phyloP scores from a whole-genome alignment of 2,888 invertebrate species.

The Liposcelis brunnea region DNA sequence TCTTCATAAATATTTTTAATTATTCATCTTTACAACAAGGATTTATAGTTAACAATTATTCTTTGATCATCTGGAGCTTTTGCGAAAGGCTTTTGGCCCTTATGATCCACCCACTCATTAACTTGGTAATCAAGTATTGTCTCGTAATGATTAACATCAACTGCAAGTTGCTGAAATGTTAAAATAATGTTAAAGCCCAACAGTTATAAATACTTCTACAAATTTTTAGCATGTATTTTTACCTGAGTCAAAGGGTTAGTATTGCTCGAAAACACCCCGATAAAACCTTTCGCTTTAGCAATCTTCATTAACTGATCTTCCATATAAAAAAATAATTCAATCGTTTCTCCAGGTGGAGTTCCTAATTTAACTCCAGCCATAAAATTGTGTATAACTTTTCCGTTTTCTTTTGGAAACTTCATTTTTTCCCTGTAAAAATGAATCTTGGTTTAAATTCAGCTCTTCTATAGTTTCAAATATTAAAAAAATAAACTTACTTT shows the following conservation, averaged over 20 bases:
- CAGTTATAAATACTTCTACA: not conserved
- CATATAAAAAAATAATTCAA: slow-evolving; percentile 58
- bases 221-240: slow-evolving; percentile 15
- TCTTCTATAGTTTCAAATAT: slow-evolving; percentile 10
- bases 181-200: slow-evolving; percentile 10
- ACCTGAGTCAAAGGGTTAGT: slow-evolving; percentile 80
- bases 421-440: slow-evolving; percentile 18
- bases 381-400: slow-evolving; percentile 62
- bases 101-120: slow-evolving; percentile 53
- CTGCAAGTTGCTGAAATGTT: slow-evolving; percentile 55
- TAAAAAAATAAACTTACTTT: slow-evolving; percentile 27
- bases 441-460: not conserved
- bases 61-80: slow-evolving; percentile 58
- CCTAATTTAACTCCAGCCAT: slow-evolving; percentile 68
- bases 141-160: slow-evolving; percentile 60
- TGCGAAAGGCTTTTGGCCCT: slow-evolving; percentile 55
- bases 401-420: slow-evolving; percentile 42
- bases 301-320: slow-evolving; percentile 54
- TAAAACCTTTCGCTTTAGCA: slow-evolving; percentile 45
- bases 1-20: too few species aligned
- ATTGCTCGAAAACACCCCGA: slow-evolving; percentile 70
- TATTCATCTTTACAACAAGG: slow-evolving; percentile 20
- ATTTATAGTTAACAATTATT: slow-evolving; percentile 66
- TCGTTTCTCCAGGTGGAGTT: slow-evolving; percentile 53
- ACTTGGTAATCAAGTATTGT: slow-evolving; percentile 62